Conservation (phyloP, 2,113 vertebrate genomes). For the Microcebus griseorufus region DNA sequence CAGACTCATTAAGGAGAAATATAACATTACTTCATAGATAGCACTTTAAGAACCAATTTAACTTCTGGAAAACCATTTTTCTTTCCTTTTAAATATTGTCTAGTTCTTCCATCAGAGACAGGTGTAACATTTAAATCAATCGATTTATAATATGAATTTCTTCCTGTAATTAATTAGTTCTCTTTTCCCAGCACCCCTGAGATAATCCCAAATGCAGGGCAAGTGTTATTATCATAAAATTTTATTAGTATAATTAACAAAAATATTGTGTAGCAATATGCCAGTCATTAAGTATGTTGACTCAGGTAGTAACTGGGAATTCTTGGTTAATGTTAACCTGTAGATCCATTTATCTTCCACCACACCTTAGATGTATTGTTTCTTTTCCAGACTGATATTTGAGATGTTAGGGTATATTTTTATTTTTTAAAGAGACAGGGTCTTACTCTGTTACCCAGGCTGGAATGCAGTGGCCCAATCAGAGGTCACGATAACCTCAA, state of each 20-base stretch:
- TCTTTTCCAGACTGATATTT: neutral
- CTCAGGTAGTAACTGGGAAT: conserved; percentile 34
- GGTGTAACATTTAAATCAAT: conserved; percentile 55
- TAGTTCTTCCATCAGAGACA: conserved; percentile 27
- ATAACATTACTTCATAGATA: neutral
- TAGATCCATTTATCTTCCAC: neutral
- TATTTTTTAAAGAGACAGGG: neutral
- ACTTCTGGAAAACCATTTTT: neutral
- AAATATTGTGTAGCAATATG: conserved; percentile 41
- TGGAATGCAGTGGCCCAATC: too few species aligned
- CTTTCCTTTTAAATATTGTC: conserved; percentile 29
- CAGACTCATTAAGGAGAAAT: conserved; percentile 41
- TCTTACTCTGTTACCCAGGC: too few species aligned
- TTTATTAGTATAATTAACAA: conserved; percentile 64
- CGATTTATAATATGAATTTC: conserved; percentile 44
- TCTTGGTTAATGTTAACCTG: conserved; percentile 35
- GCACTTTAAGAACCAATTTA: conserved; percentile 28
- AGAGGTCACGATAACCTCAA: too few species aligned
- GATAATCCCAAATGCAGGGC: conserved; percentile 41
- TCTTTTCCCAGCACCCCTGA: conserved; percentile 19
- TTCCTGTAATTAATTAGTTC: conserved; percentile 43
- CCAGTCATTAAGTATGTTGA: conserved; percentile 62
- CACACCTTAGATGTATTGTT: neutral
- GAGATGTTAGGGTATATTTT: neutral
- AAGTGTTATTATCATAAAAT: conserved; percentile 60